Base-by-base conservation (phyloP, 2,888 invertebrate genomes). In the Balanococcus diminutus region DNA sequence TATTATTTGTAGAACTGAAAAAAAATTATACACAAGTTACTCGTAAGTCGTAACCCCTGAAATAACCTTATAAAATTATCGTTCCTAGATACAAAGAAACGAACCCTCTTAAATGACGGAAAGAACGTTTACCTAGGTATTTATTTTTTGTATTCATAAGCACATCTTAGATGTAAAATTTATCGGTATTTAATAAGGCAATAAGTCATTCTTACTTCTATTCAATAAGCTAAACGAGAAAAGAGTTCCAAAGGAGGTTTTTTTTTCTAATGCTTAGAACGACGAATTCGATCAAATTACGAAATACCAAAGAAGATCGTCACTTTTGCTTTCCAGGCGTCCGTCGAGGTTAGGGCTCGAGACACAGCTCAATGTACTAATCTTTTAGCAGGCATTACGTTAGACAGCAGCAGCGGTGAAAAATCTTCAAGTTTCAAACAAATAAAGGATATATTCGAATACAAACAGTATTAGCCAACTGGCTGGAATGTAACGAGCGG, bases 381-480 rank as follows among this genome's bases (percentile, higher is more conserved):
- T 46, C 46, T 46, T 46, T 3, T 9, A 1, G 25, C 25, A 67
- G 25, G 28, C 14, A 14, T 67, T 67, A 25, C 67, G 67, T 25
- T 67, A 67, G 75, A 79, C 75, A 79, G 31, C 46, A 42, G 46
- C 14, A 14, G 8, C 46, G 8, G 32, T 9, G 25, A 28, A 79
- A 72, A 79, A 79, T 79, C 75, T 79, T 79, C 75, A 36, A 79
- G 75, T 79, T 79, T 36, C 75, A 36, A 79, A 79, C 36, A 79
- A 36, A 79, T 79, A 36, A 36, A 79, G 75, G 75, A 79, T 79
- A n/a, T 67, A n/a, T 32, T 32, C 36, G 75, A 79, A 79, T 79
- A 79, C 75, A 79, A 79, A 79, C 22, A 36, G 75, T 36, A 79
- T 79, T 79, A 79, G n/a, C 75, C 75, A 28, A 79, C 75, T 31